Evolutionary conservation across 2,113 vertebrate genomes (phyloP).

Genomic region (Tiliqua scincoides): DNA sequence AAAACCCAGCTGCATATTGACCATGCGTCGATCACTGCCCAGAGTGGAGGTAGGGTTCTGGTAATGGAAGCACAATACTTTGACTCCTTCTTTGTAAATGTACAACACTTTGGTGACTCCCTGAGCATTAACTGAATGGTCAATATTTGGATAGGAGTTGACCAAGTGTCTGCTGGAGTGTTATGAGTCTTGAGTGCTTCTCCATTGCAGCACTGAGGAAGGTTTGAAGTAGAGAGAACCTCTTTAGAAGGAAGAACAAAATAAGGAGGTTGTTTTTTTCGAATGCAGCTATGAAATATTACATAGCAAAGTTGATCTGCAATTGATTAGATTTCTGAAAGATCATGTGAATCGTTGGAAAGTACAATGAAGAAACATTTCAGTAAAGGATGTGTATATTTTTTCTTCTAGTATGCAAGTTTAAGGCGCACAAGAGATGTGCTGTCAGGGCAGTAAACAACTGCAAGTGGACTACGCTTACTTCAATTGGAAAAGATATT

Average conservation of each 20-base stretch:
- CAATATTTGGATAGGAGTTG: neutral
- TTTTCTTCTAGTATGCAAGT: constrained; percentile 91
- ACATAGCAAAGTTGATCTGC: neutral
- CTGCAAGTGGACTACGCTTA: constrained; percentile 98
- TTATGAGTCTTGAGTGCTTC: neutral
- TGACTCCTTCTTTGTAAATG: neutral
- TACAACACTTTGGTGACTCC: neutral
- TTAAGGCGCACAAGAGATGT: constrained; percentile 98
- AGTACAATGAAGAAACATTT: constrained; percentile 9
- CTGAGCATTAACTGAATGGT: neutral
- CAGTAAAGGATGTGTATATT: neutral
- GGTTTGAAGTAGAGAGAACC: too few species aligned
- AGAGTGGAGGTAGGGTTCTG: neutral
- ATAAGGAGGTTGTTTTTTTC: neutral
- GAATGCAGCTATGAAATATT: neutral
- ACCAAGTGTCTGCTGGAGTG: neutral
- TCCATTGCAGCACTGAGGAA: neutral
- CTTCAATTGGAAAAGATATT: constrained; percentile 96
- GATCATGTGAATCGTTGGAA: neutral
- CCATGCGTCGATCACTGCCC: neutral
- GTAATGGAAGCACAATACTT: neutral
- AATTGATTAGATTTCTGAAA: neutral
- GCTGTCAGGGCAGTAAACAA: constrained; percentile 97
- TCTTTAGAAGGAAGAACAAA: neutral
- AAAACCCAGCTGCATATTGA: neutral